Conservation (phyloP, 2,888 invertebrate genomes). For the Agrochola litura region DNA sequence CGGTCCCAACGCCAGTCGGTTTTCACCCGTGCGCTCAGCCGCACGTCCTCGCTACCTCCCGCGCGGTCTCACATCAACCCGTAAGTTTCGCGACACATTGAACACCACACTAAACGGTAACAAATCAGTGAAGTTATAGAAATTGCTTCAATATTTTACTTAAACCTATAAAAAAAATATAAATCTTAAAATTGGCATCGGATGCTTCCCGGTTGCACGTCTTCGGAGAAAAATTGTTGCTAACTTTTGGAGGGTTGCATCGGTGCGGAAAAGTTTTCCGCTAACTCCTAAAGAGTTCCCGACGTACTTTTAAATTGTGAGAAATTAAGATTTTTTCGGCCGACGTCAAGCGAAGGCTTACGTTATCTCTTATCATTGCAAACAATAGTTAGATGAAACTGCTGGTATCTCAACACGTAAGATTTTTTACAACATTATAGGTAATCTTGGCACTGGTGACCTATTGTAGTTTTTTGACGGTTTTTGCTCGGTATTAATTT, state of each 20-base stretch:
- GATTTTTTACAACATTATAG: conserved; percentile 59
- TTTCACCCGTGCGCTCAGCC: conserved; percentile 76
- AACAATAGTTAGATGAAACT: conserved; percentile 77
- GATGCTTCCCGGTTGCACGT: conserved; percentile 60
- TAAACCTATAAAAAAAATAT: conserved; percentile 36
- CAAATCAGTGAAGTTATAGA: conserved; percentile 65
- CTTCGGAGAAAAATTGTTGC: conserved; percentile 67
- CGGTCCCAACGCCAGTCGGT: conserved; percentile 70
- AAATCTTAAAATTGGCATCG: conserved; percentile 60
- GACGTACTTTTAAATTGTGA: conserved; percentile 60
- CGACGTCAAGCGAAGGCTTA: conserved; percentile 63
- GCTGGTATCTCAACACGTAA: conserved; percentile 68
- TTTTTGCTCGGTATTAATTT: neutral
- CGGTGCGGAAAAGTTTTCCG: conserved; percentile 56
- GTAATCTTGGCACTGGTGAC: conserved; percentile 60
- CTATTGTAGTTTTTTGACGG: conserved; percentile 15
- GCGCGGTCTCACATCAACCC: conserved; percentile 72
- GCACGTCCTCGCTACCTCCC: conserved; percentile 76
- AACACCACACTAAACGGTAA: conserved; percentile 73
- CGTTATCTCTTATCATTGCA: conserved; percentile 78
- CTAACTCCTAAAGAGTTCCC: conserved; percentile 52
- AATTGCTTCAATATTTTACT: conserved; percentile 52
- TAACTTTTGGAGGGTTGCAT: conserved; percentile 66
- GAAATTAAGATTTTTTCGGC: conserved; percentile 62
- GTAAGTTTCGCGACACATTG: conserved; percentile 86